These are phyloP conservation scores for Chaetodon trifascialis DNA, from an alignment of 2,113 vertebrate species.

Conservation along the genomic window DNA sequence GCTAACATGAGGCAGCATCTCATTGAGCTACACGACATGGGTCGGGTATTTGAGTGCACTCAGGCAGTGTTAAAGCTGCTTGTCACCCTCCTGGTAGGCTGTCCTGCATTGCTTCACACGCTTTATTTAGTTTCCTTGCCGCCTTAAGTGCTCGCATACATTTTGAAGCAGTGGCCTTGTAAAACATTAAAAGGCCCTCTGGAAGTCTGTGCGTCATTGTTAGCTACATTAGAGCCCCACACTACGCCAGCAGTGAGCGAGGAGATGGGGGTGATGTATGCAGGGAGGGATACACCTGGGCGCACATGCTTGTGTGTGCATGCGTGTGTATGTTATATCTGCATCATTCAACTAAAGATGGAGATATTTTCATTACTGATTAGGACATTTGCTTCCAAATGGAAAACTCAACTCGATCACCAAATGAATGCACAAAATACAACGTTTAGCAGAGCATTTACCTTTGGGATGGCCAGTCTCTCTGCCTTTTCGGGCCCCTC, in stretches of 20 bases:
- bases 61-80: slow-evolving; percentile 57
- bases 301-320: neutral
- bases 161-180: slow-evolving; percentile 70
- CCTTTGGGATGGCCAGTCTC: slow-evolving; percentile 93
- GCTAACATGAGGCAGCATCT: slow-evolving; percentile 45
- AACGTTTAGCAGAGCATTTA: slow-evolving; percentile 59
- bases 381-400: no score
- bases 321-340: neutral
- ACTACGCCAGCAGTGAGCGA: slow-evolving; percentile 23
- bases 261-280: slow-evolving; percentile 12
- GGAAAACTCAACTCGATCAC: no score
- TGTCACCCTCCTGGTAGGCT: slow-evolving; percentile 58
- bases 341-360: neutral
- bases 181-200: slow-evolving; percentile 73
- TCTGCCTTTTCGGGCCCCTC: slow-evolving; percentile 90
- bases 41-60: slow-evolving; percentile 51
- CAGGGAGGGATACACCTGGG: slow-evolving; percentile 10
- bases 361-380: no score
- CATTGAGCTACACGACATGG: slow-evolving; percentile 37
- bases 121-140: slow-evolving; percentile 76
- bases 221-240: slow-evolving; percentile 44
- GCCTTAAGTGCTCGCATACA: slow-evolving; percentile 66
- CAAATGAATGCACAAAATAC: no score
- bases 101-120: slow-evolving; percentile 70
- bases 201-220: slow-evolving; percentile 63